A percentile compares a stretch with the other conserved stretches of the same genome.
phyloP scores from a whole-genome alignment of 2,113 vertebrate species.

The Parotia lawesii region DNA sequence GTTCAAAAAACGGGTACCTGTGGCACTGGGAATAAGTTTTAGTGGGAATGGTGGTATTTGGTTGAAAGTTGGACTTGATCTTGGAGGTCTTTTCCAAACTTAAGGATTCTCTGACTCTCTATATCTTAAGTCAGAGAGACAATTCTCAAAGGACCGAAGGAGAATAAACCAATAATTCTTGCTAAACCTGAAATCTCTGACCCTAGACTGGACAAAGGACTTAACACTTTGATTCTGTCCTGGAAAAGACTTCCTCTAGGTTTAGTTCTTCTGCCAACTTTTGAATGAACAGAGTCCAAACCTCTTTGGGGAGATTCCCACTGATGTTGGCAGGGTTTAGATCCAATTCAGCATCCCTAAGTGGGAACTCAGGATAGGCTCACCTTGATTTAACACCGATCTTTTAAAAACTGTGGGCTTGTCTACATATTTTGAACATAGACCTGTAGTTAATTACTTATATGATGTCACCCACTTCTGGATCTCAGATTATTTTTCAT shows the following conservation, averaged over 20 bases:
- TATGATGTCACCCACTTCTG: not conserved
- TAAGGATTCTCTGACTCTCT: not conserved
- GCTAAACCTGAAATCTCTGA: not conserved
- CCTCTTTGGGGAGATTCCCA: not conserved
- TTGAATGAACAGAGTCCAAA: not conserved
- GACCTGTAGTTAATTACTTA: not conserved
- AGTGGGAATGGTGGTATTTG: not conserved
- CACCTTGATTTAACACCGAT: not conserved
- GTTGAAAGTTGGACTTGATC: not conserved
- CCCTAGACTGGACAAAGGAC: not conserved
- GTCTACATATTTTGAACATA: not conserved
- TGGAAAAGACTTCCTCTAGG: not conserved
- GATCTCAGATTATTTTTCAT: not conserved
- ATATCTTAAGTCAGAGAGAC: not conserved
- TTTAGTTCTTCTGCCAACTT: not conserved
- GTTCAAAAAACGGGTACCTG: not conserved
- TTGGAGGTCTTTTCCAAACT: not conserved
- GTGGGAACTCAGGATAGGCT: not conserved
- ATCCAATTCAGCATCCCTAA: not conserved
- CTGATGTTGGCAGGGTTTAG: not conserved
- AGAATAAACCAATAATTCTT: not conserved
- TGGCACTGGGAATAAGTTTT: not conserved
- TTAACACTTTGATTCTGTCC: not conserved
- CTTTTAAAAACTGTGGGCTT: not conserved
- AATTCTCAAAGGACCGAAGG: not conserved